Evolutionary conservation across 2,113 vertebrate genomes (phyloP), one percentile per base, ranked within the genome.

Genomic region (Vanacampus margaritifer): DNA sequence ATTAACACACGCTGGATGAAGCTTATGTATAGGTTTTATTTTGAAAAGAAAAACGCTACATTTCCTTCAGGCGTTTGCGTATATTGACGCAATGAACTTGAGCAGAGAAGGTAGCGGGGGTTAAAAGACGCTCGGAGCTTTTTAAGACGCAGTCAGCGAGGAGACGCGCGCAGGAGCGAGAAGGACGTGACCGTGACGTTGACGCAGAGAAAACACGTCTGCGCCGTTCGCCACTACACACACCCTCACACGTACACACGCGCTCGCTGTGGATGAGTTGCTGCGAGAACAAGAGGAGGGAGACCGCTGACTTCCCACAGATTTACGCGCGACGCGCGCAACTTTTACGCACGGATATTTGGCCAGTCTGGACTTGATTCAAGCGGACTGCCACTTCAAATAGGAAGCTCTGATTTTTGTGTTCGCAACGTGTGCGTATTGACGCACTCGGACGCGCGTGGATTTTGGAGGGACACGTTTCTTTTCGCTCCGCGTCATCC

Each of bases 281-380:
- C 46, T 51, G 43, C n/a, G n/a, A 4, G 39, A 13, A 4, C 21
- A 11, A 19, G 39, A 41, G 23, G 21, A 41, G n/a, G 9, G 8
- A 23, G 14, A 48, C 37, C 2, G 39, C 28, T 36, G 50, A 24
- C 63, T 48, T 46, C 66, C 26, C 37, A 23, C 48, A 81, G 74
- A 75, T 72, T 84, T 87, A 82, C 86, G 84, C 86, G 76, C 74
- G 56, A 57, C 41, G 72, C 76, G 35, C 51, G 69, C 73, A 80
- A 81, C 80, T 84, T 86, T 87, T 86, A 85, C 87, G 87, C 85
- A 71, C 73, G 70, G 76, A 83, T 16, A 65, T 21, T 65, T 75
- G 73, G 78, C 72, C 71, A 74, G 75, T 66, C 21, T 32, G 19
- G 13, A 17, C 35, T 73, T 54, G 6, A 54, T 35, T 36, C 6